These are phyloP conservation scores for Gymnoscelis rufifasciata DNA, from an alignment of 2,888 invertebrate genomes.

Conservation along the genomic window DNA sequence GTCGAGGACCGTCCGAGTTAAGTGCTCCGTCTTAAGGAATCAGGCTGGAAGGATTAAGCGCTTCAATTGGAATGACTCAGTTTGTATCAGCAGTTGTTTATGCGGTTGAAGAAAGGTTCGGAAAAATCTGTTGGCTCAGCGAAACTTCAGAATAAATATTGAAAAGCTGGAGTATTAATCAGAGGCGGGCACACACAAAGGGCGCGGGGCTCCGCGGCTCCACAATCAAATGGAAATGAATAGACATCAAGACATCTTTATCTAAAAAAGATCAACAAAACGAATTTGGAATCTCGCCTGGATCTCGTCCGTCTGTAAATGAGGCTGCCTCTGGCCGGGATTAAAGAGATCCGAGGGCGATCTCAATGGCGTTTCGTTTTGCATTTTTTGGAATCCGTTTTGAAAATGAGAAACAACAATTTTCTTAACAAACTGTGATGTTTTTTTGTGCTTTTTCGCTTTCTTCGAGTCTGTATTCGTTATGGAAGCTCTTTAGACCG, in stretches of 20 bases:
- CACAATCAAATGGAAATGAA: constrained; percentile 35
- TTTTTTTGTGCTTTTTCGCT: constrained; percentile 11
- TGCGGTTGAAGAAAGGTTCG: neutral
- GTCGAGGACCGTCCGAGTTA: constrained; percentile 1
- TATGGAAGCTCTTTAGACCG: neutral
- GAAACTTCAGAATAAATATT: constrained; percentile 20
- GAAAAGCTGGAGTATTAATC: constrained; percentile 26
- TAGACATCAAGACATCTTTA: constrained; percentile 37
- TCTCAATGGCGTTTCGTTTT: constrained; percentile 33
- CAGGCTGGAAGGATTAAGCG: constrained; percentile 6
- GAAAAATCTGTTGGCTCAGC: neutral
- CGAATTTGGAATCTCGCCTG: constrained; percentile 44
- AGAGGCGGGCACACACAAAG: constrained; percentile 20
- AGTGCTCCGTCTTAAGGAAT: constrained; percentile 6
- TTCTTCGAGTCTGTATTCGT: constrained; percentile 8
- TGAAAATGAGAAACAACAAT: constrained; percentile 27
- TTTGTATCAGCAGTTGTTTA: constrained; percentile 5
- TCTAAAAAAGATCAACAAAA: constrained; percentile 48
- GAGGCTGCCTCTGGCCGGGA: constrained; percentile 41
- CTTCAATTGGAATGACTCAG: constrained; percentile 5
- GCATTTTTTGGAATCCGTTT: constrained; percentile 29
- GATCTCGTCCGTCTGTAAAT: constrained; percentile 53
- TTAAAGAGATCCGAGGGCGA: constrained; percentile 43
- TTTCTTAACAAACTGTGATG: constrained; percentile 17
- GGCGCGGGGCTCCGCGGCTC: constrained; percentile 24